These are phyloP conservation scores for Acanthosoma haemorrhoidale DNA, from an alignment of 2,888 invertebrate genomes.

Conservation along the genomic window DNA sequence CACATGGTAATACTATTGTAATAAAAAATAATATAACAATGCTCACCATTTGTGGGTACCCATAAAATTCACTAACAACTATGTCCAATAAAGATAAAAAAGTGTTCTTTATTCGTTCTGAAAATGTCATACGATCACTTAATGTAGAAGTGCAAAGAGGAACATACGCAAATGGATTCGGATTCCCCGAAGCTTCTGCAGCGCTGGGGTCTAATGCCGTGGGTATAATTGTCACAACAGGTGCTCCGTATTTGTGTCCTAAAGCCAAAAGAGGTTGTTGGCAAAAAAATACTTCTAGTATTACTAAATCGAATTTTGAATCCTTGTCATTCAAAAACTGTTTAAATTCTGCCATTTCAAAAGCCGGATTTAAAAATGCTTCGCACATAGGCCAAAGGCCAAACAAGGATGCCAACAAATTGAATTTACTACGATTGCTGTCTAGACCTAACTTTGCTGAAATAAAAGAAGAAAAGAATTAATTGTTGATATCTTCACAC, in stretches of 20 bases:
- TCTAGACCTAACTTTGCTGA: too few species aligned
- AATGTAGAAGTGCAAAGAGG: background rate
- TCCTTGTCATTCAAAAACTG: slow-evolving; percentile 20
- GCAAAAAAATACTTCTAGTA: slow-evolving; percentile 31
- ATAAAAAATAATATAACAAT: too few species aligned
- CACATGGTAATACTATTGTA: too few species aligned
- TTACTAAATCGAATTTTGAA: slow-evolving; percentile 28
- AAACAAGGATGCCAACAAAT: too few species aligned
- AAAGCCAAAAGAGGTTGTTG: slow-evolving; percentile 33
- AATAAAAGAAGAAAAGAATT: too few species aligned
- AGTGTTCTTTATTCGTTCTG: background rate
- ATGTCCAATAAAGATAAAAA: background rate
- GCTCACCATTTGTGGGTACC: background rate
- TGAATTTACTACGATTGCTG: too few species aligned
- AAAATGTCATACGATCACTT: background rate
- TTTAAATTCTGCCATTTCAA: slow-evolving; percentile 1
- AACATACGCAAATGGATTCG: background rate
- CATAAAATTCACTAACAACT: background rate
- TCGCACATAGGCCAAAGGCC: background rate
- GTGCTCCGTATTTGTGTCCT: slow-evolving; percentile 34
- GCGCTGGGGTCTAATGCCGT: background rate
- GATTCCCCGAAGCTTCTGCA: background rate
- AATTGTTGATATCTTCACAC: too few species aligned
- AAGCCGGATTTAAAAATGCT: background rate
- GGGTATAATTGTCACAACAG: slow-evolving; percentile 14